Base-by-base conservation (phyloP, 35 echinoderm and acorn worm genomes). In the Eucidaris tribuloides region DNA sequence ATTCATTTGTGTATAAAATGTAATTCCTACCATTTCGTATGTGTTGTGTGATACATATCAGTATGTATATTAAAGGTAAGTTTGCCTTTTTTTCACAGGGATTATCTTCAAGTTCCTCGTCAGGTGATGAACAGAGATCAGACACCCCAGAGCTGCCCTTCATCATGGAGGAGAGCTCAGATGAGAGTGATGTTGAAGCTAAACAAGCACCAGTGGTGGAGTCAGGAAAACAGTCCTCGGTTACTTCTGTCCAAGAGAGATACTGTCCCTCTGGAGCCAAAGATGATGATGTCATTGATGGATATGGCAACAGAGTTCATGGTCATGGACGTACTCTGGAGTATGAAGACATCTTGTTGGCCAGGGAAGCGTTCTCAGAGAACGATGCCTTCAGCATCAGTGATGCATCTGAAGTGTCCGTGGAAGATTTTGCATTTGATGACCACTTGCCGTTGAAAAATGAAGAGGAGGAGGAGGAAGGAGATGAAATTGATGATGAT, bases 331-430 rank as follows among this genome's bases (percentile, higher is more conserved):
- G 65, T n/a, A 70, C 77, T 5, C 50, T 93, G 3, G 84, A 99
- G 20, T 86, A 93, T 76, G 90, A 92, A 60, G 96, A 93, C 48
- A 57, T 93, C 20, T 56, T 99, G 58, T 56, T 90, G 7, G 83
- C 82, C 22, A 60, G 96, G 46, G 90, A 93, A 80, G 96, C 96
- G 2, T 99, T 97, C 58, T 99, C 96, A 0, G 96, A 99, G 57
- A 99, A 93, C 79, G 96, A 99, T 81, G 96, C 96, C 15, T 99
- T 81, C 81, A 93, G 90, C 55, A 92, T 99, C 9, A 99, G 96
- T 45, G 96, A 99, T 45, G 63, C 87, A 11, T 93, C 96, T 23
- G 90, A 93, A 37, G 68, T 99, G 3, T 86, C 89, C 42, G 62
- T 88, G 20, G 86, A 83, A 18, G 96, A 99, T 37, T 84, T 99